phyloP scores from a whole-genome alignment of 2,888 invertebrate species.

The Oligia latruncula region DNA sequence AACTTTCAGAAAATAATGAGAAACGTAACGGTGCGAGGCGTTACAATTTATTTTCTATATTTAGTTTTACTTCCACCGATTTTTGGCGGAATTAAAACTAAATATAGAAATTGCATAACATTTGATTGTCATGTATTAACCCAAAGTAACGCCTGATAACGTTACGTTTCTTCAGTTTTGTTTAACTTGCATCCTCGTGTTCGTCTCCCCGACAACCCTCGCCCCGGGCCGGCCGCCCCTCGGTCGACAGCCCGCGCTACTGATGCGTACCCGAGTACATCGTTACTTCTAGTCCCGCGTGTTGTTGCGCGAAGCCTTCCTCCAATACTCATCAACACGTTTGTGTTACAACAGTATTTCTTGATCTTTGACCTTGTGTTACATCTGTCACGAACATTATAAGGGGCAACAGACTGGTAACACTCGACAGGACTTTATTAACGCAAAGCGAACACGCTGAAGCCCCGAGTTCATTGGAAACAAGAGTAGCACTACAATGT shows the following conservation, averaged over 20 bases:
- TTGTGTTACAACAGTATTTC: constrained; percentile 64
- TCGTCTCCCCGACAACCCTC: not conserved
- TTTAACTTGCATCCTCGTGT: not conserved
- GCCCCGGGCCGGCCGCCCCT: not conserved
- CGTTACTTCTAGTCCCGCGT: constrained; percentile 81
- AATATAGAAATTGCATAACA: not conserved
- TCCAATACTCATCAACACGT: constrained; percentile 78
- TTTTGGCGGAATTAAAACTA: not conserved
- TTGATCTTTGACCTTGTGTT: constrained; percentile 56
- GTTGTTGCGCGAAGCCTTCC: constrained; percentile 71
- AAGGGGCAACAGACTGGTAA: constrained; percentile 8
- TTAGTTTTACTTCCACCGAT: not conserved
- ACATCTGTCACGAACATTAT: constrained; percentile 32
- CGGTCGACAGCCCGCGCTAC: constrained; percentile 1
- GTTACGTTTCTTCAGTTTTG: not conserved
- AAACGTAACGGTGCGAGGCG: not conserved
- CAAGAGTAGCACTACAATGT: not conserved
- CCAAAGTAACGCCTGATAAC: not conserved
- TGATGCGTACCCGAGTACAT: constrained; percentile 43
- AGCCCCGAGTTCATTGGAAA: too few relatives aligned
- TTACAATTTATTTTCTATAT: not conserved
- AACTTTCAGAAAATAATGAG: not conserved
- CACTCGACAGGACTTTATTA: not conserved
- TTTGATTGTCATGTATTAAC: not conserved
- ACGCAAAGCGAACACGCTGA: not conserved